Base-by-base conservation (phyloP, 2,797 vertebrate genomes). In the Podargus strigoides region DNA sequence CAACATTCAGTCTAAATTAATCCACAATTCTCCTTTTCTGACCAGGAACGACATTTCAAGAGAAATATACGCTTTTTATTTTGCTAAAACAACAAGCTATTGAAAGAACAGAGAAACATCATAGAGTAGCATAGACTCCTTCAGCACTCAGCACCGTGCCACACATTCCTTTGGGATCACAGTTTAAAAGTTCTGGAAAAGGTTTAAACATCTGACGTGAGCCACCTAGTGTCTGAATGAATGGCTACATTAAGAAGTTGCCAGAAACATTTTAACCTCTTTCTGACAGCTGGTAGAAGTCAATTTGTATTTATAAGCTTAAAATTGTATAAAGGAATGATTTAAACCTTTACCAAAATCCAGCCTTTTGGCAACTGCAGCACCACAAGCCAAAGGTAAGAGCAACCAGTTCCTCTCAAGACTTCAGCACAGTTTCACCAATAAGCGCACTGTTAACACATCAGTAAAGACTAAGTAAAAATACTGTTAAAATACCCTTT, bases 141-240 rank as follows among this genome's bases (percentile, higher is more conserved):
- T 39, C 39, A 34, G 56, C 23, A 27, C 10, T 30, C 42, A 26
- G 36, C 22, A 22, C 28, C 4, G 4, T 3, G 1, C 56, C 34
- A 30, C 17, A 5, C 26, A 2, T 10, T 44, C 36, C 32, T 23
- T 18, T 2, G 39, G 52, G 62, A 82, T 18, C 62, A 3, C 15
- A 32, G 59, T 6, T 56, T 13, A 7, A 2, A 12, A 44, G 26
- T 10, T 9, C 64, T 14, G 23, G 60, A 10, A 56, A 42, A 78
- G 81, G 72, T 69, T 95, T 87, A 42, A 92, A 84, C 73, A 94
- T 94, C 53, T 93, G 90, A 78, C 87, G 92, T 89, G 94, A 87
- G 96, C 94, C 96, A 95, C 87, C 95, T 96, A 96, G 95, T 34
- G 96, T 79, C 87, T 16, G 78, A 92, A 89, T 6, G 20, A 10